Evolutionary conservation across 2,113 vertebrate species (phyloP), one percentile per base, ranked within the genome.

Genomic region (Dascyllus trimaculatus): DNA sequence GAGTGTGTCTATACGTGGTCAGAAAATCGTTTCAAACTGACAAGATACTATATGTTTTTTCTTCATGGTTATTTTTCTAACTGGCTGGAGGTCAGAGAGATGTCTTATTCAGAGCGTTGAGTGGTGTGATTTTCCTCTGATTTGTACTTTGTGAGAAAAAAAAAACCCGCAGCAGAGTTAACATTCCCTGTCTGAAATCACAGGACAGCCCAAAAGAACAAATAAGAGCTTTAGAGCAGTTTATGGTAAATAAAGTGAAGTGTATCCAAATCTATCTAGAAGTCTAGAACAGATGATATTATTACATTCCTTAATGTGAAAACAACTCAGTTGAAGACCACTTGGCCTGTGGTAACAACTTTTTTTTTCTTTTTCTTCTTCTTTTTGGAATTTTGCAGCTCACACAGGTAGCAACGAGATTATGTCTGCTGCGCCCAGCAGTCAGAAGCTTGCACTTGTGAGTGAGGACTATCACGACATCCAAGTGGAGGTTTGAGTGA

Each of bases 1-100:
- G 72, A 92, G 88, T 91, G 91, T 91, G 93, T 94, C 85, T 92
- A 85, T 91, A 88, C 53, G 85, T 94, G 91, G 83, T 94, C 81
- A 91, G 85, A 93, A 93, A 87, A 92, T 85, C 15, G 77, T 91
- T 89, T 87, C 84, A 90, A 91, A 87, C 82, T 86, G 80, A 90
- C 24, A 56, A 86, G 61, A 94, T 84, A 75, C 72, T 82, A 85
- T 78, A 73, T 89, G 19, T 87, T 80, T 76, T 75, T 82, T 71
- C 69, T 82, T 88, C 61, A 75, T 88, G 71, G 69, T 92, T 89
- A 86, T 93, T 93, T 91, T 89, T 89, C 51, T 85, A 91, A 89
- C 86, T 90, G 91, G 77, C 78, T 86, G 46, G 48, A 86, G 82
- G 86, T 84, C 84, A 59, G 77, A 88, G 57, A 84, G 76, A 64